These are phyloP conservation scores for Drosophila vallismaia DNA, from an alignment of 2,888 invertebrate genomes.

Conservation along the genomic window DNA sequence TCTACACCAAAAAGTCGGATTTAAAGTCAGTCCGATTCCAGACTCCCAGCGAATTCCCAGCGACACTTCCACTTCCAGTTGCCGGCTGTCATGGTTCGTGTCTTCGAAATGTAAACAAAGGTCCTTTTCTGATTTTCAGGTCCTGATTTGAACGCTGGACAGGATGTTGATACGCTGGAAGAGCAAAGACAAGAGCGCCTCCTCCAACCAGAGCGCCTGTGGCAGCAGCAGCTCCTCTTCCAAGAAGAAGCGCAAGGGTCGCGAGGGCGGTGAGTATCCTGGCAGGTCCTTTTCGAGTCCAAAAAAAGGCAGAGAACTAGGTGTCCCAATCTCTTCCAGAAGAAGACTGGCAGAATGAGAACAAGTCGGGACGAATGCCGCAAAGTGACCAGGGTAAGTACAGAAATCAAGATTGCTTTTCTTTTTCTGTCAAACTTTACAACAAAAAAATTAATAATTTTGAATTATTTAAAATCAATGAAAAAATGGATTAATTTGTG, in stretches of 20 bases:
- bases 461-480: background rate
- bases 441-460: background rate
- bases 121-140: background rate
- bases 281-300: slow-evolving; percentile 37
- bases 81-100: background rate
- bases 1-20: slow-evolving; percentile 6
- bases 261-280: slow-evolving; percentile 88
- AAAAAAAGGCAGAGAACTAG: background rate
- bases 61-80: background rate
- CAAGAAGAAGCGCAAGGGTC: slow-evolving; percentile 93
- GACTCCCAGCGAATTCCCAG: background rate
- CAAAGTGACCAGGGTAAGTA: slow-evolving; percentile 82
- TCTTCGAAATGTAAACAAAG: slow-evolving; percentile 33
- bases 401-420: background rate
- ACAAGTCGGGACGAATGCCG: slow-evolving; percentile 82
- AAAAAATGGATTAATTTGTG: background rate
- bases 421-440: too few relatives aligned
- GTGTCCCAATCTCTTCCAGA: slow-evolving; percentile 84
- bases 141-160: background rate
- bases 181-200: slow-evolving; percentile 91
- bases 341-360: slow-evolving; percentile 87
- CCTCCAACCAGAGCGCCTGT: slow-evolving; percentile 86
- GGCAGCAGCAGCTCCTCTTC: slow-evolving; percentile 85
- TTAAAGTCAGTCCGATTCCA: background rate
- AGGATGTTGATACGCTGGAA: slow-evolving; percentile 93